Conservation (phyloP, 1,140 invertebrate genomes). For the Apis laboriosa region DNA sequence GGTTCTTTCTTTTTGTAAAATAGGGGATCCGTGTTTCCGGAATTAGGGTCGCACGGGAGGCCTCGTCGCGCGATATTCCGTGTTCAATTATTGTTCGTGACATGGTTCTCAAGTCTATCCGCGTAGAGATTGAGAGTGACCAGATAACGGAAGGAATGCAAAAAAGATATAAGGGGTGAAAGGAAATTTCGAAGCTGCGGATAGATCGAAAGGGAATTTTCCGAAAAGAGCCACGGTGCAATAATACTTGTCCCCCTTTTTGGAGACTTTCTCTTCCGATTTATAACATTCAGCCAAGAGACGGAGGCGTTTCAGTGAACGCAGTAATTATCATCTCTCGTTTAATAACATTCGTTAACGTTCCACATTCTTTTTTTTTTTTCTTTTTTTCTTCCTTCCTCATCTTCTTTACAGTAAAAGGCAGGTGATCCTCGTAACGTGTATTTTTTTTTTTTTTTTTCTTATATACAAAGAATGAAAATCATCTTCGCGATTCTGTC, state of each 20-base stretch:
- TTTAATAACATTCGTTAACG: conserved; percentile 5
- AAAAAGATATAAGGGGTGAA: conserved; percentile 20
- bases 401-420: conserved; percentile 15
- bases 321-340: neutral
- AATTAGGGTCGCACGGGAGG: conserved; percentile 26
- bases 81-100: conserved; percentile 32
- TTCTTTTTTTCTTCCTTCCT: neutral
- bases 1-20: conserved; percentile 9
- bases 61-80: conserved; percentile 26
- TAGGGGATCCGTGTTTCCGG: neutral
- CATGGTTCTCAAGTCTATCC: conserved; percentile 29
- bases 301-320: conserved; percentile 24
- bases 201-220: conserved; percentile 7
- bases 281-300: conserved; percentile 23
- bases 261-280: neutral
- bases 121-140: conserved; percentile 39
- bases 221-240: neutral
- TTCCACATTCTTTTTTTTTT: neutral
- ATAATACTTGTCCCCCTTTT: neutral
- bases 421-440: conserved; percentile 46
- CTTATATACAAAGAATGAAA: conserved; percentile 50
- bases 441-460: conserved; percentile 5
- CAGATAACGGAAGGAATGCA: conserved; percentile 40
- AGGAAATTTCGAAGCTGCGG: conserved; percentile 28
- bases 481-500: conserved; percentile 23